These are phyloP conservation scores for Limosa lapponica DNA, from an alignment of 2,797 vertebrate genomes.

Conservation along the genomic window DNA sequence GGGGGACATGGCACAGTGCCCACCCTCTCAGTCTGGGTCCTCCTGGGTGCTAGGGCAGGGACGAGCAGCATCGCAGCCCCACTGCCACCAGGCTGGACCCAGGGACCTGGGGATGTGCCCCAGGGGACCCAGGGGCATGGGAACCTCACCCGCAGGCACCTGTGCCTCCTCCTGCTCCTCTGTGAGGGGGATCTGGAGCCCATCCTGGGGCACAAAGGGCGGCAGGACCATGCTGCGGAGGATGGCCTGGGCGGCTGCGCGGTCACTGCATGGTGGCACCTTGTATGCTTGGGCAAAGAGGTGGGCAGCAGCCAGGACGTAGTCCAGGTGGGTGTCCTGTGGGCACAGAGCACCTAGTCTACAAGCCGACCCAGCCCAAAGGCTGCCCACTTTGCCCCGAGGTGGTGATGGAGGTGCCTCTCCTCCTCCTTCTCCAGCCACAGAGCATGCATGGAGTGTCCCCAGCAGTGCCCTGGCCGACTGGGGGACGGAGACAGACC, in stretches of 20 bases:
- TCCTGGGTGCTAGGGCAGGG: background rate
- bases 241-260: background rate
- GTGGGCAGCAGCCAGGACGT: constrained; percentile 83
- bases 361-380: fast-evolving
- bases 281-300: constrained; percentile 82
- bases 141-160: constrained; percentile 73
- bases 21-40: fast-evolving
- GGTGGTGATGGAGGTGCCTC: background rate
- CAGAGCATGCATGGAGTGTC: fast-evolving
- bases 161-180: constrained; percentile 74
- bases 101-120: fast-evolving
- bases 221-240: constrained; percentile 66
- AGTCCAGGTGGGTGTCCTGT: constrained; percentile 82
- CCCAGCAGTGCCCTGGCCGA: background rate
- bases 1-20: fast-evolving
- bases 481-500: background rate
- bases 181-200: constrained; percentile 68
- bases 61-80: background rate
- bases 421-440: background rate
- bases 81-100: background rate
- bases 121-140: fast-evolving
- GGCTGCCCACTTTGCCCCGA: background rate
- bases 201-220: constrained; percentile 67
- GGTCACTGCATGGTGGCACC: constrained; percentile 72
- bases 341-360: background rate